These are phyloP conservation scores for Poeciliopsis gracilis DNA, from an alignment of 2,797 vertebrate species.

Conservation along the genomic window DNA sequence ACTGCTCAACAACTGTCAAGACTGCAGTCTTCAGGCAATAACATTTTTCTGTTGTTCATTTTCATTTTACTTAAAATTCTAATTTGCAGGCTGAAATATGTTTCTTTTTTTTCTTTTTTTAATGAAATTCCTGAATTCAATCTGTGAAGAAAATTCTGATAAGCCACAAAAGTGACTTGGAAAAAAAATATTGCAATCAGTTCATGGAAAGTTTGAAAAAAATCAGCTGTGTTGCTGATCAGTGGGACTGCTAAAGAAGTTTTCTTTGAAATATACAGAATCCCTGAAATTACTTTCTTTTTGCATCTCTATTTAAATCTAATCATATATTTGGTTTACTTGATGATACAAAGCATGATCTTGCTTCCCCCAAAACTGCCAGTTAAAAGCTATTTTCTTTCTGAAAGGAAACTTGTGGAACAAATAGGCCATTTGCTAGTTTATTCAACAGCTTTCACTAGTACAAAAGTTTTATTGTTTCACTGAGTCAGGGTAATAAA, in stretches of 20 bases:
- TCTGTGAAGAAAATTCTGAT: background rate
- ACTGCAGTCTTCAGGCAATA: background rate
- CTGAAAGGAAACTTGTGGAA: constrained; percentile 49
- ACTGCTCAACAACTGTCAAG: background rate
- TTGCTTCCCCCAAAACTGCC: constrained; percentile 31
- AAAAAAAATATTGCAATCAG: constrained; percentile 53
- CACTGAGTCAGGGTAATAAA: constrained; percentile 42
- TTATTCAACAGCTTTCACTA: constrained; percentile 1
- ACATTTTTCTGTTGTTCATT: background rate
- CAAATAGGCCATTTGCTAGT: constrained; percentile 1
- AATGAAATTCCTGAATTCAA: background rate
- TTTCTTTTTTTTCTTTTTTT: background rate
- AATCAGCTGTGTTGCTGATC: constrained; percentile 27
- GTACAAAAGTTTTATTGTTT: constrained; percentile 72
- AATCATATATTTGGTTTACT: constrained; percentile 52
- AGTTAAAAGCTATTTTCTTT: constrained; percentile 33
- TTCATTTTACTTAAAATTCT: background rate
- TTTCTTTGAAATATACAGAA: constrained; percentile 39
- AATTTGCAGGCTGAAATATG: background rate
- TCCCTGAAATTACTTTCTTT: constrained; percentile 18
- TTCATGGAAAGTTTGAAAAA: constrained; percentile 27
- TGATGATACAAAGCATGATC: constrained; percentile 37
- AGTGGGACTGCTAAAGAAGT: constrained; percentile 13
- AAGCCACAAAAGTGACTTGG: constrained; percentile 23
- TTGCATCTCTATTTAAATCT: constrained; percentile 33